A percentile compares a stretch with the other conserved stretches of the same genome.
Evolutionary conservation across 2,888 invertebrate genomes (phyloP).

Genomic region (Arrhopalites spinosus): DNA sequence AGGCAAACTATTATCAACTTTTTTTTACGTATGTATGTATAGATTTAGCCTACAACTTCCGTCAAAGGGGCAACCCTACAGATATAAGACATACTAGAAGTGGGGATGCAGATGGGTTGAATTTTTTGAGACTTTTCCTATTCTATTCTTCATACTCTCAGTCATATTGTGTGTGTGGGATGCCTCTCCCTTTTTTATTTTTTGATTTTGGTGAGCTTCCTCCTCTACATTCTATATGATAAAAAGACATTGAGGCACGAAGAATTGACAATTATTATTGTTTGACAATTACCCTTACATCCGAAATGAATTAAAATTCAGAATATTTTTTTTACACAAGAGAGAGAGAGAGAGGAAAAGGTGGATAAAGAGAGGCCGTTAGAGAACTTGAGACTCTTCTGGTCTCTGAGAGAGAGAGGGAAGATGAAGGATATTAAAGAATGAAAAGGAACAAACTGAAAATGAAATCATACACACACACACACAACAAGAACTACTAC

Average conservation of each 20-base stretch:
- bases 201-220: neutral
- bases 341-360: neutral
- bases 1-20: no score
- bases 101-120: no score
- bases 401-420: neutral
- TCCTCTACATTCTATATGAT: neutral
- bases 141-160: no score
- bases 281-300: neutral
- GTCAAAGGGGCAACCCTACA: no score
- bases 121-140: no score
- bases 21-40: no score
- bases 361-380: neutral
- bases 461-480: neutral
- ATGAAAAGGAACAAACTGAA: neutral
- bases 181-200: neutral
- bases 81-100: no score
- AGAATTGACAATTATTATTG: neutral
- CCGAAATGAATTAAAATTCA: constrained; percentile 8
- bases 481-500: neutral
- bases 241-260: neutral
- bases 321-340: neutral
- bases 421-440: neutral
- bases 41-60: no score
- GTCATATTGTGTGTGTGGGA: no score
- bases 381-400: neutral